Evolutionary conservation across 2,888 invertebrate genomes (phyloP).

Genomic region (Spodoptera littoralis): DNA sequence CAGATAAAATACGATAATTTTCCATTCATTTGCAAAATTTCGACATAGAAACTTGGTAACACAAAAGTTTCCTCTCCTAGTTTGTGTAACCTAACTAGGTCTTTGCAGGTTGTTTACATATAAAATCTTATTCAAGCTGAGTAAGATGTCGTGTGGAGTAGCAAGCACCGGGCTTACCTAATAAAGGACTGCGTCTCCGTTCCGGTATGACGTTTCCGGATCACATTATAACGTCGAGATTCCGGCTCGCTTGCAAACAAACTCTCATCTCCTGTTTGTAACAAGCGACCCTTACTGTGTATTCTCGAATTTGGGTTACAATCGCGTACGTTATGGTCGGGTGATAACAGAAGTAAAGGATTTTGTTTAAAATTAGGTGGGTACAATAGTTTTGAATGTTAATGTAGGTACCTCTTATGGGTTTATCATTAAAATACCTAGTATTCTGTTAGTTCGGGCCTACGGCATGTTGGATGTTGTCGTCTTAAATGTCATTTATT

Average conservation of each 20-base stretch:
- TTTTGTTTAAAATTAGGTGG: too few species aligned
- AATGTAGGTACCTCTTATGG: too few species aligned
- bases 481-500: too few species aligned
- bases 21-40: not conserved
- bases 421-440: too few species aligned
- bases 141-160: slow-evolving; percentile 36
- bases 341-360: too few species aligned
- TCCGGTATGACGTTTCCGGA: slow-evolving; percentile 62
- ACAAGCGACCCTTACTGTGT: slow-evolving; percentile 50
- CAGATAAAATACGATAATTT: too few species aligned
- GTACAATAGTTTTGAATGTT: too few species aligned
- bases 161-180: slow-evolving; percentile 44
- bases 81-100: slow-evolving; percentile 11
- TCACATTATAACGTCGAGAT: slow-evolving; percentile 62
- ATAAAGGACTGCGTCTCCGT: slow-evolving; percentile 54
- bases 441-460: too few species aligned
- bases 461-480: too few species aligned
- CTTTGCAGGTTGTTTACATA: slow-evolving; percentile 40
- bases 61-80: slow-evolving; percentile 19
- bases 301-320: slow-evolving; percentile 3
- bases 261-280: slow-evolving; percentile 66
- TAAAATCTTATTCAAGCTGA: slow-evolving; percentile 45
- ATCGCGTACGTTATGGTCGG: not conserved
- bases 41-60: slow-evolving; percentile 7
- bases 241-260: slow-evolving; percentile 63